A percentile compares a stretch with the other conserved stretches of the same genome.
These are phyloP conservation scores for Ceratosolen solmsi DNA, from an alignment of 1,140 invertebrate species.

Conservation along the genomic window DNA sequence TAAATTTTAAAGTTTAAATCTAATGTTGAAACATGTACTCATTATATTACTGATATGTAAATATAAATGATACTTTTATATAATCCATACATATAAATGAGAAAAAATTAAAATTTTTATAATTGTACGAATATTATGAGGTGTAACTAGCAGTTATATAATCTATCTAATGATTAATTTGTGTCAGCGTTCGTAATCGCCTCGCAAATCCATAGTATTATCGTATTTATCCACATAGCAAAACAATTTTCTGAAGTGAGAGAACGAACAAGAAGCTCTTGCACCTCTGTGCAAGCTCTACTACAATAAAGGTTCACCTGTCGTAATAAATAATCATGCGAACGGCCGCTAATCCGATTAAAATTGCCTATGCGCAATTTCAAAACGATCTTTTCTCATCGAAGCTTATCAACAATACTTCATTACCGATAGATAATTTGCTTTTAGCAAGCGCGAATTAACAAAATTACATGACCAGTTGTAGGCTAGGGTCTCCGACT, in stretches of 20 bases:
- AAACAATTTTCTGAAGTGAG: neutral
- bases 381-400: slow-evolving; percentile 42
- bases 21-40: neutral
- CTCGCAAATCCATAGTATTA: neutral
- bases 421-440: slow-evolving; percentile 12
- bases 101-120: no score
- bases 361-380: slow-evolving; percentile 5
- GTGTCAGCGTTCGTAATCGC: neutral
- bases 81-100: neutral
- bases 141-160: neutral
- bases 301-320: slow-evolving; percentile 9
- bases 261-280: neutral
- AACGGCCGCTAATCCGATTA: slow-evolving; percentile 34
- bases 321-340: neutral
- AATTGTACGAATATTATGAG: no score
- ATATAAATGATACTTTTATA: slow-evolving; percentile 3
- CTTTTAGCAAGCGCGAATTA: slow-evolving; percentile 34
- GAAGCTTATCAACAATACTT: neutral
- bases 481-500: neutral
- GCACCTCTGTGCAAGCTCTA: neutral
- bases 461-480: neutral
- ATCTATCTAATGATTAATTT: neutral
- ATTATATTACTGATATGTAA: neutral
- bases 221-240: neutral
- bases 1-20: neutral